Evolutionary conservation across 2,113 vertebrate genomes (phyloP), one percentile per base, ranked within the genome.

Genomic region (Microtus pennsylvanicus): DNA sequence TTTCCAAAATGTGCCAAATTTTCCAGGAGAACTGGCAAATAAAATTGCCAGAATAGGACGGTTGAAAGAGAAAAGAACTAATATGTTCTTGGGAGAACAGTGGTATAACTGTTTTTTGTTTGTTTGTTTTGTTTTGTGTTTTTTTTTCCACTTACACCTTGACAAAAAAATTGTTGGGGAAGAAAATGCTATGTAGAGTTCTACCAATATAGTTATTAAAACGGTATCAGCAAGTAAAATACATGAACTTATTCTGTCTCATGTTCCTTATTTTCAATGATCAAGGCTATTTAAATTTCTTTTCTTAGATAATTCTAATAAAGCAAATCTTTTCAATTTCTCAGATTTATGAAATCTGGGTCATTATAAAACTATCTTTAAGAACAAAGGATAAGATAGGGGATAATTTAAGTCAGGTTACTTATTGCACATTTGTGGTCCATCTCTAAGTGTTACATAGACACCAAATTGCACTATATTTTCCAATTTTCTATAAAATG

Each of bases 21-120:
- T 96, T 91, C 95, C 61, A 83, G 88, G 96, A 96, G 94, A 82
- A 89, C 11, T 78, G 45, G 81, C 81, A 72, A 94, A 65, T 94
- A 94, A 96, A 95, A 90, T 72, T 82, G 45, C n/a, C 76, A 91
- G 30, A 95, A 89, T 0, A 0, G 61, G 72, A 96, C 95, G 76
- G 91, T 87, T 93, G 93, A 92, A 94, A 28, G 17, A 94, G 16
- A 80, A 69, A 95, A 92, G 47, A 89, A 87, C 52, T 94, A 95
- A 92, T 97, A 87, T 63, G 77, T 65, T 94, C 85, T 94, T 94
- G 75, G 52, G 77, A 65, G 92, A 96, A 96, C 47, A 75, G 30
- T 11, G 3, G 10, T n/a, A 6, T 9, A 72, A 45, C 21, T 77
- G 38, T 90, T 1, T 33, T 69, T 69, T 33, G 30, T 14, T 67